These are phyloP conservation scores for Thalassaphorura encarpata DNA, from an alignment of 1,140 invertebrate species.

Conservation along the genomic window DNA sequence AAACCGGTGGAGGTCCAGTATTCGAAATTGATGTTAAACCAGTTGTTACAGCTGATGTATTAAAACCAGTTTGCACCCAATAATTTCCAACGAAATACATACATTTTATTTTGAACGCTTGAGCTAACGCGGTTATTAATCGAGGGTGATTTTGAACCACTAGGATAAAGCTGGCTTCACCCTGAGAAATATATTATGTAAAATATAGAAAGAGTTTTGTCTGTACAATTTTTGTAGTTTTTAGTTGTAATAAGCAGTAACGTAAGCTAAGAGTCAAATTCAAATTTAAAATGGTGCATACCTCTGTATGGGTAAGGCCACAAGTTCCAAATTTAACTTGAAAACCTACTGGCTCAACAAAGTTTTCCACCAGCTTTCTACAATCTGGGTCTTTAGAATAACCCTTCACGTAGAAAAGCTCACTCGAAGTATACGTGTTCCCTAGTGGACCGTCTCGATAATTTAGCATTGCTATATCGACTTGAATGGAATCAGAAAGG, in stretches of 20 bases:
- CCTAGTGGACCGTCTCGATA: background rate
- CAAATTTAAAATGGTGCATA: too few relatives aligned
- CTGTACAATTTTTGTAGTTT: too few relatives aligned
- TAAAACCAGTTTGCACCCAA: too few relatives aligned
- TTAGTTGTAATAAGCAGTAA: too few relatives aligned
- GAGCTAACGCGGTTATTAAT: background rate
- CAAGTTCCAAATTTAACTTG: slow-evolving; percentile 86
- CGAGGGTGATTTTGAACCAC: background rate
- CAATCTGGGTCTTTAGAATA: slow-evolving; percentile 87
- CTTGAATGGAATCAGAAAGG: slow-evolving; percentile 82
- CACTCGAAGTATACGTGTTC: slow-evolving; percentile 60
- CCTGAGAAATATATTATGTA: background rate
- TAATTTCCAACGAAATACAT: too few relatives aligned
- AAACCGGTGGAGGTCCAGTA: slow-evolving; percentile 86
- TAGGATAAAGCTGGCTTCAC: background rate
- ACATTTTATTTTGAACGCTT: too few relatives aligned
- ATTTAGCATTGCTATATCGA: slow-evolving; percentile 71
- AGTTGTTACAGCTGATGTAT: too few relatives aligned
- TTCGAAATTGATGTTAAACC: too few relatives aligned
- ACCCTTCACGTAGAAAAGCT: slow-evolving; percentile 85
- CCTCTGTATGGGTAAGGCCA: slow-evolving; percentile 80
- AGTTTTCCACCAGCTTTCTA: slow-evolving; percentile 61
- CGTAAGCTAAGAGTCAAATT: too few relatives aligned
- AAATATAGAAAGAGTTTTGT: too few relatives aligned
- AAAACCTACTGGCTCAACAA: slow-evolving; percentile 66